These are phyloP conservation scores for Sphaeramia orbicularis DNA, from an alignment of 2,797 vertebrate genomes.

Conservation along the genomic window DNA sequence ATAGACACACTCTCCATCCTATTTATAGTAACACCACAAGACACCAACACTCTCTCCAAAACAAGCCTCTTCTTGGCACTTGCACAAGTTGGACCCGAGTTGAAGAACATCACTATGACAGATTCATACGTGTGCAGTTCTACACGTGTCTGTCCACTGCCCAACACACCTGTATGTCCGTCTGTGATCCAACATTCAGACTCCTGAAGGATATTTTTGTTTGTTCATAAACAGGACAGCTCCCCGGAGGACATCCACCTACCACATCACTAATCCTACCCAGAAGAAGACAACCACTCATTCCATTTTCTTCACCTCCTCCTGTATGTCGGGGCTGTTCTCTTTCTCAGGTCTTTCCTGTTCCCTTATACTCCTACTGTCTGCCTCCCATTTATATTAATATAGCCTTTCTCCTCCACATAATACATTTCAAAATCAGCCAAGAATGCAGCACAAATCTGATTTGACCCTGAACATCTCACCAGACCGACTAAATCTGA, in stretches of 20 bases:
- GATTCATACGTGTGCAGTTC: slow-evolving; percentile 6
- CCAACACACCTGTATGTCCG: slow-evolving; percentile 1
- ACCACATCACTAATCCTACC: slow-evolving; percentile 34
- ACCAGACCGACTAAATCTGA: neutral
- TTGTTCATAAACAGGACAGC: slow-evolving; percentile 58
- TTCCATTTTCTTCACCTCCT: slow-evolving; percentile 23
- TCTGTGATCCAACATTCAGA: slow-evolving; percentile 26
- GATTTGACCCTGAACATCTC: slow-evolving; percentile 33
- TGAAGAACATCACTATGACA: too few relatives aligned
- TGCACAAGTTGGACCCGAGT: slow-evolving; percentile 19
- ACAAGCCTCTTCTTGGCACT: slow-evolving; percentile 51
- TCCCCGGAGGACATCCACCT: slow-evolving; percentile 44
- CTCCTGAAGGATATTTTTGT: slow-evolving; percentile 35
- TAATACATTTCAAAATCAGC: slow-evolving; percentile 26
- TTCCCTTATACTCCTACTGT: slow-evolving; percentile 37
- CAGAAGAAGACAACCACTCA: slow-evolving; percentile 18
- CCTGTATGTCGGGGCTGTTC: neutral
- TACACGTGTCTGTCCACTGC: neutral
- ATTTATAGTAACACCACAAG: slow-evolving; percentile 73
- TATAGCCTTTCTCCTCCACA: slow-evolving; percentile 23
- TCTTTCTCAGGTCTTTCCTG: too few relatives aligned
- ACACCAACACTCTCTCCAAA: slow-evolving; percentile 45
- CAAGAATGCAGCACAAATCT: slow-evolving; percentile 21
- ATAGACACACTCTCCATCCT: slow-evolving; percentile 62
- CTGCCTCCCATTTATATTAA: slow-evolving; percentile 39